phyloP scores from a whole-genome alignment of 2,797 vertebrate species.

The Tadarida brasiliensis region DNA sequence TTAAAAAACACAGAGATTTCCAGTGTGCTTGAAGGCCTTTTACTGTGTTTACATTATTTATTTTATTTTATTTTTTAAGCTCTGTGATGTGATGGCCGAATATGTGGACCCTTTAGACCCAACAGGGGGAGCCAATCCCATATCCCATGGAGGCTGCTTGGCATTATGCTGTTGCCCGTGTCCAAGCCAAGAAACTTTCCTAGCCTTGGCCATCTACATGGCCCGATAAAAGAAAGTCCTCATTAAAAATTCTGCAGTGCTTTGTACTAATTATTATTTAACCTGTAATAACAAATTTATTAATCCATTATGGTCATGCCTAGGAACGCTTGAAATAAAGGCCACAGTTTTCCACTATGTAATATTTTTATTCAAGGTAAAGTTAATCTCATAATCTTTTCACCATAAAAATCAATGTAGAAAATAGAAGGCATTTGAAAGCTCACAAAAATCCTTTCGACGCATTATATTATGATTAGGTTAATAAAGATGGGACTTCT shows the following conservation, averaged over 20 bases:
- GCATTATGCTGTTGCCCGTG: neutral
- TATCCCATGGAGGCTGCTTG: neutral
- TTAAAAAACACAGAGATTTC: neutral
- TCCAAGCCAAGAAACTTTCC: conserved; percentile 8
- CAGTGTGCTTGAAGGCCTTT: neutral
- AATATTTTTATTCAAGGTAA: conserved; percentile 12
- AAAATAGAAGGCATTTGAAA: conserved; percentile 47
- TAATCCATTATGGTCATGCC: neutral
- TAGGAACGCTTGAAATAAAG: conserved; percentile 31
- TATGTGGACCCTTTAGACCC: conserved; percentile 49
- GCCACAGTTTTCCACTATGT: conserved; percentile 25
- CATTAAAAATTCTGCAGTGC: conserved; percentile 14
- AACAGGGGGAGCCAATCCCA: conserved; percentile 74
- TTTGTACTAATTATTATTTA: conserved; percentile 21
- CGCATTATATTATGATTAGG: neutral
- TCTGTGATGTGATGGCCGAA: conserved; percentile 12
- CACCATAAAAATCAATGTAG: neutral
- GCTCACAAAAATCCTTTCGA: neutral
- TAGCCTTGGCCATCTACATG: neutral
- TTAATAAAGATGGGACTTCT: conserved; percentile 41
- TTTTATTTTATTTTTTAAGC: neutral
- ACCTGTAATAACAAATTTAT: neutral
- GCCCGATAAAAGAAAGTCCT: neutral
- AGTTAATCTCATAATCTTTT: neutral
- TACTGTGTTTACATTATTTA: neutral